Percentiles rank a stretch among this genome's conserved stretches.
These are phyloP conservation scores for Seira ritae DNA, from an alignment of 2,888 invertebrate genomes.

Conservation along the genomic window DNA sequence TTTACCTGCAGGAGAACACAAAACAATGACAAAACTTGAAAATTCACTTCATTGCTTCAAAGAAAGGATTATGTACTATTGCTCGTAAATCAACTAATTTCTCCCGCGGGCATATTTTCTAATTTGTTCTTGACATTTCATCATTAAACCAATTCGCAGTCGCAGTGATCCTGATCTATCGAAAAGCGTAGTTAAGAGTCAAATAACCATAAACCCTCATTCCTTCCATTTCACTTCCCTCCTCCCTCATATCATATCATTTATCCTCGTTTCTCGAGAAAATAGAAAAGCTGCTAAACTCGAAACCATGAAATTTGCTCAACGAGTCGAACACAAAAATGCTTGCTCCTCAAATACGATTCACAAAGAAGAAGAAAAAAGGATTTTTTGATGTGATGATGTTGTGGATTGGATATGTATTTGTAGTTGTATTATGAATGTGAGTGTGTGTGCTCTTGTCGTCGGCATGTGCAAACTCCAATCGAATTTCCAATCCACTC, in stretches of 20 bases:
- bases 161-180: no score
- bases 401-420: no score
- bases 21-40: no score
- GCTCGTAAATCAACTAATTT: no score
- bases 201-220: background rate
- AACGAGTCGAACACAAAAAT: conserved; percentile 6
- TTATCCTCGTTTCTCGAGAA: background rate
- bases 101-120: no score
- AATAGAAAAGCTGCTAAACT: conserved; percentile 2
- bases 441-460: background rate
- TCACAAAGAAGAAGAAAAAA: background rate
- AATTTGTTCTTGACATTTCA: no score
- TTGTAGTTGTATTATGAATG: no score
- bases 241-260: background rate
- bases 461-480: conserved; percentile 7
- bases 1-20: conserved; percentile 81
- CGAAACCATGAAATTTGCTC: conserved; percentile 15
- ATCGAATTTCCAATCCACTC: background rate
- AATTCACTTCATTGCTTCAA: no score
- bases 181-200: no score
- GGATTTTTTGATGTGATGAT: no score
- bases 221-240: conserved; percentile 11
- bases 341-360: background rate
- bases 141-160: no score
- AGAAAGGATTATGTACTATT: no score